Percentiles rank a stretch among this genome's conserved stretches.
These are phyloP conservation scores for Crepidodera aurea DNA, from an alignment of 2,888 invertebrate species.

Conservation along the genomic window DNA sequence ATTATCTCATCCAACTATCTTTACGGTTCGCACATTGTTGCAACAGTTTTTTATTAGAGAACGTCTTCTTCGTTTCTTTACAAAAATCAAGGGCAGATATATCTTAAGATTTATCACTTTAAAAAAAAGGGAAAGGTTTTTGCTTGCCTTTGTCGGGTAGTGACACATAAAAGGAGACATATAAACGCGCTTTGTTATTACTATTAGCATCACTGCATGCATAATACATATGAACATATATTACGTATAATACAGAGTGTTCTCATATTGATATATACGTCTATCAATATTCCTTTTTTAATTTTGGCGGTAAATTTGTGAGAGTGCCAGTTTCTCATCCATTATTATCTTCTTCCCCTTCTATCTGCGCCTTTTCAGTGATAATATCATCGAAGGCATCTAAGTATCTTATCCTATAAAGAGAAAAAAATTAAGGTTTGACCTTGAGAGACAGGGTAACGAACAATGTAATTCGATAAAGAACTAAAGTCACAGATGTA, in stretches of 20 bases:
- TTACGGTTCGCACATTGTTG: conserved; percentile 23
- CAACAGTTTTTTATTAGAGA: conserved; percentile 27
- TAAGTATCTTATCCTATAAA: too few relatives aligned
- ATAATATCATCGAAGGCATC: too few relatives aligned
- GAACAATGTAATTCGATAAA: too few relatives aligned
- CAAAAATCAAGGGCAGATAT: conserved; percentile 26
- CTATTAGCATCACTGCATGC: conserved; percentile 12
- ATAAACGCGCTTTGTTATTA: conserved; percentile 19
- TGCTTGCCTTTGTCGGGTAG: conserved; percentile 15
- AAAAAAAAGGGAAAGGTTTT: conserved; percentile 26
- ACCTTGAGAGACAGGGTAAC: too few relatives aligned
- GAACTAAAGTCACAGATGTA: too few relatives aligned
- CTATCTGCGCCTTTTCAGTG: too few relatives aligned
- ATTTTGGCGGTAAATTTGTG: too few relatives aligned
- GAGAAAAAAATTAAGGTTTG: too few relatives aligned
- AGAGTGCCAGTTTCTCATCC: too few relatives aligned
- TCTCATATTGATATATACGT: not conserved
- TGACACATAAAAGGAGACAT: conserved; percentile 15
- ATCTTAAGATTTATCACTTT: conserved; percentile 21
- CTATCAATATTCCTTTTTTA: too few relatives aligned
- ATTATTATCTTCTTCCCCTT: too few relatives aligned
- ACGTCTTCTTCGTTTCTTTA: conserved; percentile 24
- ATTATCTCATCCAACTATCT: conserved; percentile 22
- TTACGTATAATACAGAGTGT: conserved; percentile 4
- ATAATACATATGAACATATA: conserved; percentile 1